phyloP scores from a whole-genome alignment of 1,140 invertebrate genomes.

The Mamestra configurata region DNA sequence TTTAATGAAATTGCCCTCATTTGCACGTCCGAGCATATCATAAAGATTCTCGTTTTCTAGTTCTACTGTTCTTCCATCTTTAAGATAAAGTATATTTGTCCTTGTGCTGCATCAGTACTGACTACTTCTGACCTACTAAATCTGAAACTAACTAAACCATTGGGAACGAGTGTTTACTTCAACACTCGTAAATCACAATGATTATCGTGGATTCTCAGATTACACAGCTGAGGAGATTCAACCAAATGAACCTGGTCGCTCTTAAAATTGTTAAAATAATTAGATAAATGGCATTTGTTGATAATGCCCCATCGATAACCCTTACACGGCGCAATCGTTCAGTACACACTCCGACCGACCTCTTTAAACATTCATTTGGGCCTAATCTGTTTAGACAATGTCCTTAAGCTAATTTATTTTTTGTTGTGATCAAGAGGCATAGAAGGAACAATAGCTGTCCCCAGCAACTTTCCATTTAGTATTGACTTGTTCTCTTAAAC shows the following conservation, averaged over 20 bases:
- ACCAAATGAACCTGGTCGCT: slow-evolving; percentile 4
- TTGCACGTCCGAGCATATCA: slow-evolving; percentile 31
- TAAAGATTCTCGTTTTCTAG: slow-evolving; percentile 18
- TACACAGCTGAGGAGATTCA: background rate
- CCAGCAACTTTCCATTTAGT: background rate
- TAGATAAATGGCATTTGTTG: slow-evolving; percentile 34
- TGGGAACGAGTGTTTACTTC: too few species aligned
- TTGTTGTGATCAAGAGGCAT: slow-evolving; percentile 44
- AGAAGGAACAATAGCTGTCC: slow-evolving; percentile 24
- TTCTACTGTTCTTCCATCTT: slow-evolving; percentile 12
- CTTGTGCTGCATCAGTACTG: background rate
- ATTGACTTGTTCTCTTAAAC: slow-evolving; percentile 6
- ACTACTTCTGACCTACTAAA: background rate
- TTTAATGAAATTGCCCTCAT: slow-evolving; percentile 32
- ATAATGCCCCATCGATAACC: slow-evolving; percentile 20
- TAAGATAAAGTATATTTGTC: background rate
- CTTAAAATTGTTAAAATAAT: slow-evolving; percentile 23
- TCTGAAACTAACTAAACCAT: background rate
- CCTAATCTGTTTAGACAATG: slow-evolving; percentile 39
- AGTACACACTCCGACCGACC: slow-evolving; percentile 20
- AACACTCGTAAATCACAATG: background rate
- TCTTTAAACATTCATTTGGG: slow-evolving; percentile 38
- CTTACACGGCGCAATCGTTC: slow-evolving; percentile 32
- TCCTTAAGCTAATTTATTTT: slow-evolving; percentile 40
- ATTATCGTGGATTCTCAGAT: background rate